These are phyloP conservation scores for Drosophila neotestacea DNA, from an alignment of 2,888 invertebrate species.

Conservation along the genomic window DNA sequence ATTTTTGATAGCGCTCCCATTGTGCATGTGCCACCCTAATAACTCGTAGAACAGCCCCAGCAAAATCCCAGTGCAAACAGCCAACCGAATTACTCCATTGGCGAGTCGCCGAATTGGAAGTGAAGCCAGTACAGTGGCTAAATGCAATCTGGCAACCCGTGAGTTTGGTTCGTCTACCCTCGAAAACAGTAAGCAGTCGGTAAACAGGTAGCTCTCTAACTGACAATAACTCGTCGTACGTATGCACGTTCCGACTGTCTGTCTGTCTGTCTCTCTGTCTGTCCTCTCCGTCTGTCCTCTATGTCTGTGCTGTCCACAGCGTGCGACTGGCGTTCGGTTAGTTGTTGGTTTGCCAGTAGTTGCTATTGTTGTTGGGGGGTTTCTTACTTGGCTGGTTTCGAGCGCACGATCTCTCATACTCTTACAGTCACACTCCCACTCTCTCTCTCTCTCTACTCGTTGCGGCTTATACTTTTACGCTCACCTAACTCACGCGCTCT, in stretches of 20 bases:
- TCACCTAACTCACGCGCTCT: conserved; percentile 24
- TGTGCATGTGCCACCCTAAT: conserved; percentile 6
- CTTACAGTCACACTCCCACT: conserved; percentile 5
- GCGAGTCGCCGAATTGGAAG: conserved; percentile 16
- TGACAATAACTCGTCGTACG: conserved; percentile 80
- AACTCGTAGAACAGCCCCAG: conserved; percentile 5
- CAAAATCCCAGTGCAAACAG: conserved; percentile 16
- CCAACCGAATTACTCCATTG: conserved; percentile 43
- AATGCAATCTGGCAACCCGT: conserved; percentile 72
- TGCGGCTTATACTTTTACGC: conserved; percentile 20
- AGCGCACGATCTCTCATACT: conserved; percentile 29
- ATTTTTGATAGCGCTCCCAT: not conserved
- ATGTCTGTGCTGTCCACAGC: conserved; percentile 56
- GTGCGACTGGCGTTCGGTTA: conserved; percentile 77
- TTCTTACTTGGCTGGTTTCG: conserved; percentile 54
- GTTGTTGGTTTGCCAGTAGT: conserved; percentile 46
- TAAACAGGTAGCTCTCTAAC: conserved; percentile 81
- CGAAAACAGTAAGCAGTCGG: conserved; percentile 77
- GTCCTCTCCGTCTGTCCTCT: conserved; percentile 47
- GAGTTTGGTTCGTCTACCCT: conserved; percentile 57
- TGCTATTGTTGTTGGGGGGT: conserved; percentile 35
- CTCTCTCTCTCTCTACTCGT: conserved; percentile 52
- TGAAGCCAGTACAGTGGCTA: conserved; percentile 17
- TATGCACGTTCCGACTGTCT: conserved; percentile 72
- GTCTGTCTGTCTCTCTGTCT: conserved; percentile 35